Base-by-base conservation (phyloP, 92 coral and sea anemone species). In the Epizoanthus rinbou region DNA sequence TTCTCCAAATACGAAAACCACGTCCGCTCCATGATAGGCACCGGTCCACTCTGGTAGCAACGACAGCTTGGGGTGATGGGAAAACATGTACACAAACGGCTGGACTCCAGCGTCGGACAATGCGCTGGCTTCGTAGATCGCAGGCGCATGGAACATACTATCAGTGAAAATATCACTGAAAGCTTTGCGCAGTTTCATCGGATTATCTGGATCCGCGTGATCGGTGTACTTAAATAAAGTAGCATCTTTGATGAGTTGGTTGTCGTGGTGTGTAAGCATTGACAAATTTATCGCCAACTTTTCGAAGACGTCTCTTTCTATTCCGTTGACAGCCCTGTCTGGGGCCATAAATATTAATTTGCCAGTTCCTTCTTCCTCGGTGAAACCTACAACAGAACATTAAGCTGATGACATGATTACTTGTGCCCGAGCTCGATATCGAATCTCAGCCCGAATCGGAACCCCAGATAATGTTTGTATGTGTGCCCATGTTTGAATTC, bases 181-280 rank as follows among this genome's bases (percentile, higher is more conserved):
- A 13, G 67, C 67, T 43, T 67, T 80, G 3, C 90, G 93, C 22
- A 17, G 33, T 16, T 50, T 43, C 17, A 24, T 67, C 16, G 68
- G 67, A 39, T 85, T 39, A 8, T 62, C 69, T 9, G 84, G 88
- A 43, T 83, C 80, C 17, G 60, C 21, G 50, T 86, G 87, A 59
- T 83, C 87, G 3, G 76, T 65, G 80, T 90, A 90, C 57, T 86
- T 74, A 25, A 72, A 62, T 43, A 83, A 15, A 13, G 65, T 45
- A 6, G 85, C 67, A 4, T 90, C 88, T 73, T 83, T 79, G 6
- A 72, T 57, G 3, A 84, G 22, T 16, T 41, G 56, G 59, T 19
- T 85, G 24, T 65, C 72, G 10, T 58, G 63, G 13, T 58, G 69
- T 2, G 69, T 19, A 25, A 41, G 31, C 14, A 23, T 16, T 4